Conservation (phyloP, 2,113 vertebrate species). For the Grammomys surdaster region DNA sequence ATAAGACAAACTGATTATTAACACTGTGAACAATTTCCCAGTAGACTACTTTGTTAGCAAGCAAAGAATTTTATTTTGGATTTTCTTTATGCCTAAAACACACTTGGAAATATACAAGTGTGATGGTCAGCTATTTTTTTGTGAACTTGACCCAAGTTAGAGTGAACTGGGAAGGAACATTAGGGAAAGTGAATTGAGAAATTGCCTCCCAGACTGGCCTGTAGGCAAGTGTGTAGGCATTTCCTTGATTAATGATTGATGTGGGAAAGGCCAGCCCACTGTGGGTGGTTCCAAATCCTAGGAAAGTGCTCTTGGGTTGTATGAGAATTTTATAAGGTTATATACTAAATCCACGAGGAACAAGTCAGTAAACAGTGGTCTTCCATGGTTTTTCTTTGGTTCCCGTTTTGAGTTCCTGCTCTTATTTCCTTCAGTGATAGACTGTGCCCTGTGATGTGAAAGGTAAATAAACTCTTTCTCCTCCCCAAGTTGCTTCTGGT, state of each 20-base stretch:
- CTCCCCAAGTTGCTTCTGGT: neutral
- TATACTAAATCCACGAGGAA: neutral
- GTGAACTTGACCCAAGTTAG: neutral
- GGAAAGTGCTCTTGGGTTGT: neutral
- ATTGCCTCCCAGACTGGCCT: neutral
- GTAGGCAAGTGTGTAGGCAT: neutral
- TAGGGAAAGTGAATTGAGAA: neutral
- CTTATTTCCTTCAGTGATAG: neutral
- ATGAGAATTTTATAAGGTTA: neutral
- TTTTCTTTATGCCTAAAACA: slow-evolving; percentile 34
- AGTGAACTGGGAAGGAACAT: neutral
- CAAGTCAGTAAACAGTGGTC: neutral
- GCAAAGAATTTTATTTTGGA: slow-evolving; percentile 57
- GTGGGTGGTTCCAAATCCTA: neutral
- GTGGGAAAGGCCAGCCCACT: neutral
- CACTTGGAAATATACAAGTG: neutral
- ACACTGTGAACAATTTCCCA: slow-evolving; percentile 47
- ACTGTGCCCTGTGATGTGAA: neutral
- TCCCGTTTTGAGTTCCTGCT: neutral
- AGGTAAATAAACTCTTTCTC: neutral
- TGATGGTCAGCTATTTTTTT: neutral
- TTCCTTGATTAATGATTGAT: neutral
- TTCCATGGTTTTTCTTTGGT: neutral
- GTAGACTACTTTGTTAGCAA: slow-evolving; percentile 33
- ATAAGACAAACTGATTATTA: slow-evolving; percentile 67